A percentile compares a stretch with the other conserved stretches of the same genome.
Conservation (phyloP, 2,888 invertebrate genomes). For the Ametastegia equiseti region DNA sequence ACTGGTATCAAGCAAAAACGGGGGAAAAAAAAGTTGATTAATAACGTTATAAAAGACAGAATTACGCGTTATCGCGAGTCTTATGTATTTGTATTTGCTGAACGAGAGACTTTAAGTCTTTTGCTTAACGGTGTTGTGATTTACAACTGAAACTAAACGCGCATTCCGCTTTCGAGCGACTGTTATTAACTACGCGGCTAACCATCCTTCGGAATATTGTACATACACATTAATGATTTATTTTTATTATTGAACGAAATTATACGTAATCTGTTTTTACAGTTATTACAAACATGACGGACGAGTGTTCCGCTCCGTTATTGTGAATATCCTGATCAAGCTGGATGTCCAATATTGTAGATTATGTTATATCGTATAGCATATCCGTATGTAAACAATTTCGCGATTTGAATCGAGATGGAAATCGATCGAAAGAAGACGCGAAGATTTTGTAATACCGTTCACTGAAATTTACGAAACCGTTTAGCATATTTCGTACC, state of each 20-base stretch:
- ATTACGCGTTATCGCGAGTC: slow-evolving; percentile 13
- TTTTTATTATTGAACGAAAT: neutral
- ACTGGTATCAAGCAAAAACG: neutral
- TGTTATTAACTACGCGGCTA: neutral
- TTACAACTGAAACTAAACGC: slow-evolving; percentile 33
- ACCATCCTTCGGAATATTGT: too few relatives aligned
- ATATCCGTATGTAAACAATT: too few relatives aligned
- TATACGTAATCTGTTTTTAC: slow-evolving; percentile 1
- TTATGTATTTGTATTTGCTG: neutral
- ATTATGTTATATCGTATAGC: too few relatives aligned
- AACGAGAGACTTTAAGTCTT: slow-evolving; percentile 6
- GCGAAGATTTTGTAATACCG: too few relatives aligned
- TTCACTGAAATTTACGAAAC: too few relatives aligned
- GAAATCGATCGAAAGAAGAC: too few relatives aligned
- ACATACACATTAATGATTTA: neutral
- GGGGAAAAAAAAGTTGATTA: too few relatives aligned
- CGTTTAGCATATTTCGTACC: too few relatives aligned
- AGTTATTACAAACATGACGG: neutral
- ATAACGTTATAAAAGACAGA: neutral
- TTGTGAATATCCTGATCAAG: neutral
- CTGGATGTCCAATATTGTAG: neutral
- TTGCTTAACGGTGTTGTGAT: slow-evolving; percentile 27
- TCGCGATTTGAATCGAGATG: too few relatives aligned
- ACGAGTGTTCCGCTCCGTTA: neutral
- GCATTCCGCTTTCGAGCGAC: neutral